Percentiles rank a stretch among this genome's conserved stretches.
phyloP scores from a whole-genome alignment of 2,113 vertebrate species.

The Scopus umbretta region DNA sequence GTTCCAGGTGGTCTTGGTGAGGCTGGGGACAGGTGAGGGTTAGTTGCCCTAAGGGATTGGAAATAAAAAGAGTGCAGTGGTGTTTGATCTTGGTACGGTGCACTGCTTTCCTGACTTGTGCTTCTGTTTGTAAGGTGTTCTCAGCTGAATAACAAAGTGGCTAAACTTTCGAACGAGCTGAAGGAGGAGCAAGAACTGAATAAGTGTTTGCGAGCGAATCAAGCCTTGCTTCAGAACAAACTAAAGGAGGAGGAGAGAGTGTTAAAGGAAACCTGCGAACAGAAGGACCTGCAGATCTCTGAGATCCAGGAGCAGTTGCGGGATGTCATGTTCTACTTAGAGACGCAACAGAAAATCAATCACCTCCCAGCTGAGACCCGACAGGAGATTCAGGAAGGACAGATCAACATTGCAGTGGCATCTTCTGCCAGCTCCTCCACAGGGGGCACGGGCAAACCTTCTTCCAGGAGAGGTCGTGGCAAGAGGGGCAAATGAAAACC shows the following conservation, averaged over 20 bases:
- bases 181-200: slow-evolving; percentile 98
- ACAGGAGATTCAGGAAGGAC: slow-evolving; percentile 94
- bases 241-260: slow-evolving; percentile 86
- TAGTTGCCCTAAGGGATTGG: background rate
- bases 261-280: slow-evolving; percentile 78
- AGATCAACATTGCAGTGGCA: slow-evolving; percentile 88
- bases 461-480: slow-evolving; percentile 85
- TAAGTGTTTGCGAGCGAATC: slow-evolving; percentile 90
- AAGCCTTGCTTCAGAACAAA: slow-evolving; percentile 84
- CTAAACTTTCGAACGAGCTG: slow-evolving; percentile 86
- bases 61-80: background rate
- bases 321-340: slow-evolving; percentile 97
- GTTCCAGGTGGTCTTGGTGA: background rate
- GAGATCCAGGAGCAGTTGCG: slow-evolving; percentile 95
- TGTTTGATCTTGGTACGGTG: background rate
- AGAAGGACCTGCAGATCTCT: slow-evolving; percentile 83
- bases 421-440: slow-evolving; percentile 71
- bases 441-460: slow-evolving; percentile 58
- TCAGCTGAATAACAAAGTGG: slow-evolving; percentile 83
- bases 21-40: background rate
- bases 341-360: slow-evolving; percentile 91
- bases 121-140: slow-evolving; percentile 75
- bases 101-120: background rate
- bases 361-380: slow-evolving; percentile 86
- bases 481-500: slow-evolving; percentile 87